Evolutionary conservation across 2,113 vertebrate genomes (phyloP).

Genomic region (Nesogale talazaci): DNA sequence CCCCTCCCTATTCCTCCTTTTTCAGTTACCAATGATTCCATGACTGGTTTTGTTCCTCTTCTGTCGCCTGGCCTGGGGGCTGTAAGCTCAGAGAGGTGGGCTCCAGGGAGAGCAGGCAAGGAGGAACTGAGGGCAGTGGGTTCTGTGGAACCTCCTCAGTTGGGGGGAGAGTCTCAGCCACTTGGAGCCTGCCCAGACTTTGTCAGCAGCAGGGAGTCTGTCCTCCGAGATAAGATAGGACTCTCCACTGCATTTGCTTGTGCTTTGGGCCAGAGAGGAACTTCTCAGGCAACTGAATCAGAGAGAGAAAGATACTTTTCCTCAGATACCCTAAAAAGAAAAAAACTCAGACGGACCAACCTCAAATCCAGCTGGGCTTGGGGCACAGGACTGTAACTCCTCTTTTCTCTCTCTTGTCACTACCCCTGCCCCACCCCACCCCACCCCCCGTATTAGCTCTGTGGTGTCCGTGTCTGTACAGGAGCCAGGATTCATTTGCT

Average conservation of each 20-base stretch:
- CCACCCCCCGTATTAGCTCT: too few species aligned
- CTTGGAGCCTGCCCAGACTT: background rate
- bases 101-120: slow-evolving; percentile 68
- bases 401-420: background rate
- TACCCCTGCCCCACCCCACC: background rate
- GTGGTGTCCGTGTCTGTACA: background rate
- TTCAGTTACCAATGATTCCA: slow-evolving; percentile 73
- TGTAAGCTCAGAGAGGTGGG: slow-evolving; percentile 70
- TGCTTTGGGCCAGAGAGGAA: background rate
- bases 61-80: slow-evolving; percentile 73
- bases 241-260: background rate
- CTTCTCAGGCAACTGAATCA: background rate
- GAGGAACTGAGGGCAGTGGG: slow-evolving; percentile 29
- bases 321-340: background rate
- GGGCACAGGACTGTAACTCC: accelerated
- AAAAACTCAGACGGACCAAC: background rate
- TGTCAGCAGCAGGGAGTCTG: background rate
- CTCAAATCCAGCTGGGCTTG: background rate
- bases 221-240: background rate
- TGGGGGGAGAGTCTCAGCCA: background rate
- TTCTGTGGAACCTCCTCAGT: slow-evolving; percentile 25
- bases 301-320: background rate
- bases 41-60: slow-evolving; percentile 78
- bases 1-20: slow-evolving; percentile 73
- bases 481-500: background rate